Evolutionary conservation across 64 coral and sea anemone species (phyloP).

Genomic region (Montipora efflorescens): DNA sequence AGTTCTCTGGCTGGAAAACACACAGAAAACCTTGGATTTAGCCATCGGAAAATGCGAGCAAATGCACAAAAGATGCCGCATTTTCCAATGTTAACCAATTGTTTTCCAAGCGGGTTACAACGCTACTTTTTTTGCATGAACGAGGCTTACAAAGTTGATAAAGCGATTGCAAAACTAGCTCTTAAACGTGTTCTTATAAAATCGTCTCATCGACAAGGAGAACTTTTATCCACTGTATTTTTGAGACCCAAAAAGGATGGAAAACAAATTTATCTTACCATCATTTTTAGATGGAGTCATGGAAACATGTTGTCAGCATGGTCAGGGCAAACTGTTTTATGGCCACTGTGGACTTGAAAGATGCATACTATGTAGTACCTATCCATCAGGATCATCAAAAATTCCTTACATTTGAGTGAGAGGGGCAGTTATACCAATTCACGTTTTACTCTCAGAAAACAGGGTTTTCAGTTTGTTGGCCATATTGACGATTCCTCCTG

Average conservation of each 20-base stretch:
- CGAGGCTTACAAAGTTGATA: background rate
- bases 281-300: conserved; percentile 60
- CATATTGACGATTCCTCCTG: conserved; percentile 41
- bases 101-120: too few species aligned
- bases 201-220: background rate
- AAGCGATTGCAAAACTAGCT: conserved; percentile 10
- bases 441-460: conserved; percentile 34
- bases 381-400: conserved; percentile 22
- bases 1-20: too few species aligned
- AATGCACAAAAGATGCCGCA: too few species aligned
- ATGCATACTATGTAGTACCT: conserved; percentile 22
- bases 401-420: background rate
- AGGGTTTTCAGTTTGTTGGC: conserved; percentile 35
- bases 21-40: too few species aligned
- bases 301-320: conserved; percentile 25
- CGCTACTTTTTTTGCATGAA: background rate
- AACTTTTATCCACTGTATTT: conserved; percentile 28
- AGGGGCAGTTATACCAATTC: conserved; percentile 12
- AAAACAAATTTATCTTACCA: background rate
- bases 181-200: conserved; percentile 29
- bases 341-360: background rate
- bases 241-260: conserved; percentile 34
- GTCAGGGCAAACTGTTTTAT: conserved; percentile 18
- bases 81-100: too few species aligned
- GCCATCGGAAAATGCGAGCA: too few species aligned